Base-by-base conservation (phyloP, 2,797 vertebrate genomes). In the Eutrigla gurnardus region DNA sequence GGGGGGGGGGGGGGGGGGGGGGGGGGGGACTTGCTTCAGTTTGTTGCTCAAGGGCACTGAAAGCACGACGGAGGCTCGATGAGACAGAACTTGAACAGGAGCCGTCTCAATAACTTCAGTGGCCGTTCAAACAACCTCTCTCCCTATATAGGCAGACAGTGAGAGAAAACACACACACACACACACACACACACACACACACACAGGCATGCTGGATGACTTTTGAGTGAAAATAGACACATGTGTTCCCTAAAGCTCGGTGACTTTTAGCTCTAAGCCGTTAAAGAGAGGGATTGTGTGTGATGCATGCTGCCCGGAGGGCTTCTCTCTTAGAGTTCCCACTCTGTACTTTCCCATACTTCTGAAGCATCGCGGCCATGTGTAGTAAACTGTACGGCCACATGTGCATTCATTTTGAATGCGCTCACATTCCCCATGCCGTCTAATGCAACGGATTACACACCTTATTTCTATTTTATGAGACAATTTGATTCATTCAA, bases 211-310 rank as follows among this genome's bases (percentile, higher is more conserved):
- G 17, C 63, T 67, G 65, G 67, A 78, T 65, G 17, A 58, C 45
- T 78, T 80, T 60, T 77, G 65, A 82, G 47, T 70, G 59, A 84
- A 90, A 91, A 88, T 81, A 77, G 64, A 85, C 80, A 85, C 86
- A 89, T 83, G 64, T 89, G 86, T 88, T 90, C 60, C 61, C 79
- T 63, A 75, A 90, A 88, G 80, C 87, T 82, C 17, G 0, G 53
- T 60, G 72, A 80, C 73, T 78, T 88, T 78, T 79, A 60, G 70
- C 83, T 75, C 75, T 86, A 88, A 93, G 88, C 86, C 35, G 18
- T 84, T 89, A 88, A 90, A 88, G 65, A 89, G 72, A 77, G 83
- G 71, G 85, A 83, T 88, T 85, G 84, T 78, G 81, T 69, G 80
- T 71, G 77, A 79, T 83, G 78, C 82, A 72, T 86, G 74, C 75